A percentile compares a stretch with the other conserved stretches of the same genome.
Conservation (phyloP, 2,113 vertebrate species). For the Labrus mixtus region DNA sequence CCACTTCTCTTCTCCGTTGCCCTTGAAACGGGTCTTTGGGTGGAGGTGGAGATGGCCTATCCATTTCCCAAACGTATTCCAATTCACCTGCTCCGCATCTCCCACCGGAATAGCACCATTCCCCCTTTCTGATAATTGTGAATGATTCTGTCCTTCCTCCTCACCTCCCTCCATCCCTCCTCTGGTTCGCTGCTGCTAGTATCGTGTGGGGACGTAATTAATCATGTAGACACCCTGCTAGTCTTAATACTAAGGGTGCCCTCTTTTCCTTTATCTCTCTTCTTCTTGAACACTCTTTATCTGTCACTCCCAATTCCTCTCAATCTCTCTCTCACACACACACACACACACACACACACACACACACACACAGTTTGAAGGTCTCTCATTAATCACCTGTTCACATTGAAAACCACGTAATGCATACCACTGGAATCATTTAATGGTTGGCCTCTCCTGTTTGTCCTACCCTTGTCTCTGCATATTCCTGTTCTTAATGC, state of each 20-base stretch:
- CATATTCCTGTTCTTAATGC: background rate
- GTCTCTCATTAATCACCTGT: constrained; percentile 61
- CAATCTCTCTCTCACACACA: constrained; percentile 4
- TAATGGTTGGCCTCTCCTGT: constrained; percentile 7
- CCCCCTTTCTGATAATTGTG: constrained; percentile 57
- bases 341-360: no score
- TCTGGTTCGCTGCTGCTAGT: constrained; percentile 22
- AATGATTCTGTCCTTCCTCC: constrained; percentile 44
- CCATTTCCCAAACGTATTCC: constrained; percentile 43
- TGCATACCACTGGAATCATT: constrained; percentile 34
- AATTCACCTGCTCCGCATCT: constrained; percentile 18
- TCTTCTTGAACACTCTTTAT: constrained; percentile 24
- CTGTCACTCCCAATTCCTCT: constrained; percentile 32
- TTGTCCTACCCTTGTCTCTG: background rate
- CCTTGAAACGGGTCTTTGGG: constrained; percentile 34
- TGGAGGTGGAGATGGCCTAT: constrained; percentile 24
- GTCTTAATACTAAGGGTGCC: constrained; percentile 51
- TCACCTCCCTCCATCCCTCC: background rate
- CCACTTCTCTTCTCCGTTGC: constrained; percentile 3
- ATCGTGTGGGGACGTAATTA: constrained; percentile 58
- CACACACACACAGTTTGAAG: constrained; percentile 9
- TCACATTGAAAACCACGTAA: constrained; percentile 33
- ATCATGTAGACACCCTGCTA: constrained; percentile 65
- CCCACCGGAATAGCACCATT: constrained; percentile 53
- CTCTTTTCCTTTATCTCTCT: constrained; percentile 34